phyloP scores from a whole-genome alignment of 2,113 vertebrate species.

The Aviceda subcristata region DNA sequence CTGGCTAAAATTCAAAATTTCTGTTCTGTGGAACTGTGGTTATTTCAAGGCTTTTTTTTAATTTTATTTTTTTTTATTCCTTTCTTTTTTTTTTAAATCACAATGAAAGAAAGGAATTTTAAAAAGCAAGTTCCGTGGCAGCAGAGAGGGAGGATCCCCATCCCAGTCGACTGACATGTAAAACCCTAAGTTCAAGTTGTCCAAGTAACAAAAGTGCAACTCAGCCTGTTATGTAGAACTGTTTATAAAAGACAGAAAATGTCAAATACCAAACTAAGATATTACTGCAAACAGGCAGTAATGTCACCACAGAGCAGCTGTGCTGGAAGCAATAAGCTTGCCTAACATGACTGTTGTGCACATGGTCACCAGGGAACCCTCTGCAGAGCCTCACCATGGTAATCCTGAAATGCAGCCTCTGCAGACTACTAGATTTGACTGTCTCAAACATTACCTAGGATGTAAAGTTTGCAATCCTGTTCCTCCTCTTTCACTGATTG shows the following conservation, averaged over 20 bases:
- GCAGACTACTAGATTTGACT: background rate
- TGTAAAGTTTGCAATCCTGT: background rate
- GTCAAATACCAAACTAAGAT: background rate
- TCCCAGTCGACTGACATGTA: background rate
- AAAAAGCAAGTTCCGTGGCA: background rate
- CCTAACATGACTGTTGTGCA: background rate
- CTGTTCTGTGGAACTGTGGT: background rate
- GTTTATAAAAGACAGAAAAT: background rate
- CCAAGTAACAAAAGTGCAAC: background rate
- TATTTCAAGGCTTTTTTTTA: background rate
- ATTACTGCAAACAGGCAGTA: background rate
- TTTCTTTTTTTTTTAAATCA: background rate
- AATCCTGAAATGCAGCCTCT: background rate
- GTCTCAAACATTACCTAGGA: background rate
- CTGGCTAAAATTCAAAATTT: background rate
- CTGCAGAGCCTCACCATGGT: background rate
- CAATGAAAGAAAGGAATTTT: background rate
- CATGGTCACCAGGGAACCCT: background rate
- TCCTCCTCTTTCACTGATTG: background rate
- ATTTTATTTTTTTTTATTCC: rapidly evolving
- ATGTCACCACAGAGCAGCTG: background rate
- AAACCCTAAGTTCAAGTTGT: background rate
- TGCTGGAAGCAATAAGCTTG: background rate
- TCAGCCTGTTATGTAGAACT: background rate
- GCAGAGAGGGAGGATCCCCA: background rate